Evolutionary conservation across 2,797 vertebrate species (phyloP), one percentile per base, ranked within the genome.

Genomic region (Petrocephalus schoutedeni): DNA sequence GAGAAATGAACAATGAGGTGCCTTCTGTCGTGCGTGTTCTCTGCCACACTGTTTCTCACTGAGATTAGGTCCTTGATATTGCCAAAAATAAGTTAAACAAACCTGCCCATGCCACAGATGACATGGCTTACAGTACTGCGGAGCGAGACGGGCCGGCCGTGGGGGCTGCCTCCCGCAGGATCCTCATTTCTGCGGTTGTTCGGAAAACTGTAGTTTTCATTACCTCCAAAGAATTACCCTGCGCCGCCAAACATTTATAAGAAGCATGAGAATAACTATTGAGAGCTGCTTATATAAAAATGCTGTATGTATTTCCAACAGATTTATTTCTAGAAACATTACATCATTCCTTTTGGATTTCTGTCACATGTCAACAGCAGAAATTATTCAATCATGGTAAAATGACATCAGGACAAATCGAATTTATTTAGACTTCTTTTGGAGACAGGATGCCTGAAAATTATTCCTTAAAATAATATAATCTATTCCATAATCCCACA

Each of bases 191-290:
- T 84, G 32, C 57, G 57, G 41, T 88, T 19, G 0, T 51, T 67
- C 14, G 6, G 87, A 64, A 88, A 84, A 21, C 74, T 8, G 56
- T 51, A 59, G 41, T 77, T 87, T 64, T 61, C 57, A 61, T 86
- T 64, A 86, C 10, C 58, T 58, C 36, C 32, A 16, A 45, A 86
- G n/a, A 41, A n/a, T 64, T 23, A 61, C 32, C 19, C 85, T 9
- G 7, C 16, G 7, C 32, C 6, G 36, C 61, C 85, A 61, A 41
- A 59, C 19, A 49, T 12, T 10, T 49, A 19, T 45, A 58, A 21
- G 77, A 51, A 83, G n/a, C 53, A 85, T 6, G 77, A 82, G 45
- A 82, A 82, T 14, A 82, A 82, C 49, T 53, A 83, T 53, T 53
- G 41, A 49, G 32, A 53, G 21, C 82, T 56, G n/a, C 3, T 14